These are phyloP conservation scores for Drosophila erecta DNA, from an alignment of 1,140 invertebrate genomes.

Conservation along the genomic window DNA sequence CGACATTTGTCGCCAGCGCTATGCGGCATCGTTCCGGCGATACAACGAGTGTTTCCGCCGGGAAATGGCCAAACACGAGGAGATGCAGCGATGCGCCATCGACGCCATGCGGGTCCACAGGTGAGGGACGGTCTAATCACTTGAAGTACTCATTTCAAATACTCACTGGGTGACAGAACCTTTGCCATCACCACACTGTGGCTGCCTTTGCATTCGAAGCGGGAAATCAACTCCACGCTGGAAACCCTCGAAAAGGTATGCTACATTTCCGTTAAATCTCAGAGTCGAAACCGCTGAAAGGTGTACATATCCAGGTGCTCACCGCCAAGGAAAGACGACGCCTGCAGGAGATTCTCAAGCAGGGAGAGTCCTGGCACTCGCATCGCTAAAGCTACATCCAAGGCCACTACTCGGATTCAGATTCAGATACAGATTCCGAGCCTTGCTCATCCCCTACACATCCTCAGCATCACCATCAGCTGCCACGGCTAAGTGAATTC, in stretches of 20 bases:
- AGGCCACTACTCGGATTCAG: constrained; percentile 5
- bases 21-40: constrained; percentile 70
- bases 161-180: constrained; percentile 40
- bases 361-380: constrained; percentile 51
- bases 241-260: constrained; percentile 76
- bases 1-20: constrained; percentile 75
- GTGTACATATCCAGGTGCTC: constrained; percentile 40
- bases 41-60: constrained; percentile 80
- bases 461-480: constrained; percentile 31
- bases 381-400: constrained; percentile 42
- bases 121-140: constrained; percentile 23
- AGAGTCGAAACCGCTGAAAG: constrained; percentile 1
- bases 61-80: constrained; percentile 79
- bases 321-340: constrained; percentile 79
- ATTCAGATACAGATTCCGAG: constrained; percentile 14
- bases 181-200: constrained; percentile 82
- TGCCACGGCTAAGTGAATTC: constrained; percentile 54
- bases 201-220: constrained; percentile 78
- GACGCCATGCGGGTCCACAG: constrained; percentile 83
- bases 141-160: too few relatives aligned
- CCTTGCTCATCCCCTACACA: constrained; percentile 18
- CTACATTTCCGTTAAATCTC: constrained; percentile 3
- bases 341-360: constrained; percentile 81
- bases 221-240: constrained; percentile 79
- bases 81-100: constrained; percentile 81